Evolutionary conservation across 2,113 vertebrate genomes (phyloP).

Genomic region (Syngnathus floridae): DNA sequence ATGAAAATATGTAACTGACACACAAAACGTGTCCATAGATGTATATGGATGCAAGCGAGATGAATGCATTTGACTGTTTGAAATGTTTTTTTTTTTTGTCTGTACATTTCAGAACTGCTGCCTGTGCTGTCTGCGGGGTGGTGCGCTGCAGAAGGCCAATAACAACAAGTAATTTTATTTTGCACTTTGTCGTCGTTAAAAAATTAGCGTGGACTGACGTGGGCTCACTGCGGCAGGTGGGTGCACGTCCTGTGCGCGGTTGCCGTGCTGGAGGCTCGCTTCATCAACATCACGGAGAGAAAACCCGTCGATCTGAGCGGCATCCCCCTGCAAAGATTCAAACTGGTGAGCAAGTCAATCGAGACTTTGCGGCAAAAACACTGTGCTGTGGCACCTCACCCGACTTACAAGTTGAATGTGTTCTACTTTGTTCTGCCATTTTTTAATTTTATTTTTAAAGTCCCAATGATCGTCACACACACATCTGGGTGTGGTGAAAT

Average conservation of each 20-base stretch:
- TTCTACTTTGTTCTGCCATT: too few relatives aligned
- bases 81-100: neutral
- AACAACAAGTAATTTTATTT: conserved; percentile 83
- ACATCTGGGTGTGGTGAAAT: too few relatives aligned
- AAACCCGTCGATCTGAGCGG: conserved; percentile 88
- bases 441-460: too few relatives aligned
- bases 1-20: neutral
- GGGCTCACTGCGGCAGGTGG: conserved; percentile 74
- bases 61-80: too few relatives aligned
- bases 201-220: neutral
- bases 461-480: too few relatives aligned
- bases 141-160: conserved; percentile 92
- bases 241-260: conserved; percentile 92
- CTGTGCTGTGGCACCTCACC: too few relatives aligned
- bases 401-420: too few relatives aligned
- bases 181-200: neutral
- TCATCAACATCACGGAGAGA: conserved; percentile 82
- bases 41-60: too few relatives aligned
- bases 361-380: neutral
- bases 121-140: conserved; percentile 89
- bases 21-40: neutral
- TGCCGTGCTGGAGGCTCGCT: conserved; percentile 86
- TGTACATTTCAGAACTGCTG: conserved; percentile 82
- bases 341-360: conserved; percentile 75
- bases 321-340: conserved; percentile 90